Evolutionary conservation across 2,113 vertebrate genomes (phyloP), one percentile per base, ranked within the genome.

Genomic region (Otis tarda): DNA sequence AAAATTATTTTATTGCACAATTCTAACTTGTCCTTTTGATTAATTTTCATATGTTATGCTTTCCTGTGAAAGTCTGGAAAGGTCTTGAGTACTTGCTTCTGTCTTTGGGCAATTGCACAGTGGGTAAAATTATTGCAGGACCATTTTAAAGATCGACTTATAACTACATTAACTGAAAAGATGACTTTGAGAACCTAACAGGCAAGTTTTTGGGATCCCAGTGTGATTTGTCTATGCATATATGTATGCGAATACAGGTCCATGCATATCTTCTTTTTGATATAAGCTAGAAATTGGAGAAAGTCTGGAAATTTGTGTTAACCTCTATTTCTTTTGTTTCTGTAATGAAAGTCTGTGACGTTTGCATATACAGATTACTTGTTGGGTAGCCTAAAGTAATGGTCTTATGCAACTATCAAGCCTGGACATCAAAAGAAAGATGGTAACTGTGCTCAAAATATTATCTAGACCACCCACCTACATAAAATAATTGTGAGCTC

Each of bases 201-300:
- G 21, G 2, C 7, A 70, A 67, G 5, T 20, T 28, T 79, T 85
- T 39, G 35, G 14, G 15, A 71, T 89, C 4, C 9, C 4, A 50
- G 2, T 31, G 11, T 30, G 28, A 18, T 84, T 55, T 91, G 5
- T 39, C 6, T 84, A 1, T 9, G 10, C 3, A 8, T 28, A 7
- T 16, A 3, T 47, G 12, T 4, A 4, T 24, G 23, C 8, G 4
- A 78, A 50, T 43, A 31, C 37, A 41, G 0, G 0, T 49, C 21
- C 27, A 53, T 43, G 12, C 9, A 6, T 23, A 4, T 43, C 27
- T 5, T 53, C 9, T 81, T 61, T 55, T 47, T 49, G 45, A 74
- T 35, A 3, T 55, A 55, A 74, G 15, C 13, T 49, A 68, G 49
- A 56, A 50, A 47, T 61, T 11, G 35, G 5, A 50, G 47, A 35